Evolutionary conservation across 2,797 vertebrate genomes (phyloP).

Genomic region (Peromyscus eremicus): DNA sequence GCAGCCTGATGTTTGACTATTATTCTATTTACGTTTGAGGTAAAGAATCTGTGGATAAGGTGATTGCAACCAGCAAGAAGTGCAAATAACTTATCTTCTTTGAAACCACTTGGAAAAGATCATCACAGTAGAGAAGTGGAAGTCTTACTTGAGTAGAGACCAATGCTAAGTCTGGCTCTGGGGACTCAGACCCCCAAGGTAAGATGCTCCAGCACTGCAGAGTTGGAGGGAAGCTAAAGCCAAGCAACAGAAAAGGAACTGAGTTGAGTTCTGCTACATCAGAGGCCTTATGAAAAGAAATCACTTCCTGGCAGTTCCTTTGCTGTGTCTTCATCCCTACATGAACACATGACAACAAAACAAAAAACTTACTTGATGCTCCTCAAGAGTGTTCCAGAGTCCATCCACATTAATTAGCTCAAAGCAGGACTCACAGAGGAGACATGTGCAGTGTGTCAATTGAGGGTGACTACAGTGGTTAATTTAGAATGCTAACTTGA

Average conservation of each 20-base stretch:
- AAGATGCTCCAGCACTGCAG: background rate
- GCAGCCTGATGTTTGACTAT: background rate
- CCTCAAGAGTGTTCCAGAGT: background rate
- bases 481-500: background rate
- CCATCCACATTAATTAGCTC: background rate
- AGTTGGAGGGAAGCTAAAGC: background rate
- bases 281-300: background rate
- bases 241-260: background rate
- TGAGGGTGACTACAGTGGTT: background rate
- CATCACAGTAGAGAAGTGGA: background rate
- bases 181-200: no score
- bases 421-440: background rate
- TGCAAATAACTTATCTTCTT: background rate
- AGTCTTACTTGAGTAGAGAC: background rate
- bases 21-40: background rate
- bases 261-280: no score
- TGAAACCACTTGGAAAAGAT: background rate
- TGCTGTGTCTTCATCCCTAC: background rate
- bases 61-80: slow-evolving; percentile 18
- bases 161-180: background rate
- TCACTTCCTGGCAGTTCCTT: background rate
- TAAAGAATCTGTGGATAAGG: background rate
- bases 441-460: background rate
- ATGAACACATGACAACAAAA: background rate
- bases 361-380: background rate